Evolutionary conservation across 1,140 invertebrate genomes (phyloP).

Genomic region (Neodiprion virginianus): DNA sequence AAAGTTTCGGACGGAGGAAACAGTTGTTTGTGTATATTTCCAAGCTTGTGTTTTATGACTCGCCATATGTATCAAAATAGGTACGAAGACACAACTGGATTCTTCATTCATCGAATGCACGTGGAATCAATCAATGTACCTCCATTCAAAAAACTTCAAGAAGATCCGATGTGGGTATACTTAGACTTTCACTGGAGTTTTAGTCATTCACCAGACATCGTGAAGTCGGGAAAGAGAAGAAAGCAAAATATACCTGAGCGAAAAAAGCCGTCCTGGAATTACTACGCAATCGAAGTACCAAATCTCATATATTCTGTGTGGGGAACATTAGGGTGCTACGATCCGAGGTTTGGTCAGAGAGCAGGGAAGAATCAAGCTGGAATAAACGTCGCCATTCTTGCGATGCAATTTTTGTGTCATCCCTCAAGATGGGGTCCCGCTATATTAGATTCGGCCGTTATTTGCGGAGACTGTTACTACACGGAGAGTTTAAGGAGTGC

Average conservation of each 20-base stretch:
- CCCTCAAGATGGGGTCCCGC: constrained; percentile 51
- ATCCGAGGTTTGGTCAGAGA: constrained; percentile 41
- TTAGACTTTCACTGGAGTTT: constrained; percentile 57
- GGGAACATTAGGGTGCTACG: constrained; percentile 51
- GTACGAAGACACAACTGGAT: constrained; percentile 45
- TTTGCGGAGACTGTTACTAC: constrained; percentile 53
- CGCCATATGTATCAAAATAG: constrained; percentile 47
- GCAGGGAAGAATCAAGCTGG: constrained; percentile 51
- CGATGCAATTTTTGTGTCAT: constrained; percentile 46
- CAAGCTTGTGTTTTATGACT: constrained; percentile 45
- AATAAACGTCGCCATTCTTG: constrained; percentile 45
- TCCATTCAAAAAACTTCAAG: constrained; percentile 37
- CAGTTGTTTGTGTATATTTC: constrained; percentile 47
- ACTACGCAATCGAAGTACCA: constrained; percentile 49
- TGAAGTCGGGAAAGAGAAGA: constrained; percentile 28
- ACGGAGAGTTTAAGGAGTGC: constrained; percentile 42
- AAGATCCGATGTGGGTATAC: constrained; percentile 58
- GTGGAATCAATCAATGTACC: constrained; percentile 49
- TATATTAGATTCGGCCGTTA: constrained; percentile 51
- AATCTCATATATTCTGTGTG: constrained; percentile 53
- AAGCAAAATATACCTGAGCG: constrained; percentile 14
- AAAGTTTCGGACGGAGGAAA: constrained; percentile 32
- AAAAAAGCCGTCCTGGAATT: constrained; percentile 42
- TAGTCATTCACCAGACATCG: constrained; percentile 25
- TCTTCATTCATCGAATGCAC: constrained; percentile 54